Percentiles rank a stretch among this genome's conserved stretches.
These are phyloP conservation scores for Notothenia rossii DNA, from an alignment of 2,113 vertebrate species.

Conservation along the genomic window DNA sequence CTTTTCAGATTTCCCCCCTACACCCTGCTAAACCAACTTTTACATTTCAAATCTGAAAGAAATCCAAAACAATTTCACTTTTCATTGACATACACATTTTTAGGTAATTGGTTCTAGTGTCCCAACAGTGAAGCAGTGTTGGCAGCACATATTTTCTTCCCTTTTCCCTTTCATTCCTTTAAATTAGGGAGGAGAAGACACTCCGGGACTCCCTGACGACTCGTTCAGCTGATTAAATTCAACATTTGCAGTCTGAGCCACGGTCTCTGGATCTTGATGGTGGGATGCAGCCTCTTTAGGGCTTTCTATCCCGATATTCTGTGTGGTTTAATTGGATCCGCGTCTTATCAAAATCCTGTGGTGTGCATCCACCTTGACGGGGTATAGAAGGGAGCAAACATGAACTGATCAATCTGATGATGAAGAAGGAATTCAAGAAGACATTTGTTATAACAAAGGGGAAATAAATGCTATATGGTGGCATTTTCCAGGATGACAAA, in stretches of 20 bases:
- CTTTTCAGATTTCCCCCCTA: neutral
- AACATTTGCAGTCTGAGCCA: conserved; percentile 45
- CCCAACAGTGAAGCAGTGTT: neutral
- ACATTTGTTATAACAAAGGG: conserved; percentile 14
- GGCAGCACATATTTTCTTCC: conserved; percentile 12
- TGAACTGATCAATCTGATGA: conserved; percentile 29
- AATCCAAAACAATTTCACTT: conserved; percentile 1
- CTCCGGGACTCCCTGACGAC: conserved; percentile 21
- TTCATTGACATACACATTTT: neutral
- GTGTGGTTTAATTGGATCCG: conserved; percentile 64
- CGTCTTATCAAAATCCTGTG: conserved; percentile 54
- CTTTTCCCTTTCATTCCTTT: conserved; percentile 39
- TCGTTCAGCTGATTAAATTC: conserved; percentile 49
- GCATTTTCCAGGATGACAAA: neutral
- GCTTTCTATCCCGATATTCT: conserved; percentile 26
- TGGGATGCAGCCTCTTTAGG: conserved; percentile 20
- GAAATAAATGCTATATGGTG: neutral
- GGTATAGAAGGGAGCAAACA: conserved; percentile 21
- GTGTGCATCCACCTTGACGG: conserved; percentile 18
- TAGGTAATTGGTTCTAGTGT: conserved; percentile 21
- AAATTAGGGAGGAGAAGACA: conserved; percentile 18
- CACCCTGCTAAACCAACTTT: conserved; percentile 4
- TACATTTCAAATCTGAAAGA: neutral
- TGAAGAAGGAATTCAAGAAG: conserved; percentile 7
- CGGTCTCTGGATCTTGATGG: conserved; percentile 24